These are phyloP conservation scores for Lymantria monacha DNA, from an alignment of 2,888 invertebrate species.

Conservation along the genomic window DNA sequence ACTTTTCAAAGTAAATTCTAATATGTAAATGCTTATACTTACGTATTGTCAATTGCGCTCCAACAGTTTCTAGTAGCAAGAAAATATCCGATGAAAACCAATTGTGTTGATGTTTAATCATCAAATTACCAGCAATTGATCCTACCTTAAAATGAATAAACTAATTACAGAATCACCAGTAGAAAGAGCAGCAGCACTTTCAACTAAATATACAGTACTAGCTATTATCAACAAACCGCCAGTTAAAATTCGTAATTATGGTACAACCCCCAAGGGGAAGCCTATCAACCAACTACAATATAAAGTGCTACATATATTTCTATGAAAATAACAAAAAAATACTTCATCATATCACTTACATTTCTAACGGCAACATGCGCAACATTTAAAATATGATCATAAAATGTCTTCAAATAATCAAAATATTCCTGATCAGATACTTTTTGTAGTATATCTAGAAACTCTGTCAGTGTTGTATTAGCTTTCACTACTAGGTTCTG, in stretches of 20 bases:
- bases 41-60: conserved; percentile 57
- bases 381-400: conserved; percentile 84
- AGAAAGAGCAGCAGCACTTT: too few species aligned
- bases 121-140: conserved; percentile 87
- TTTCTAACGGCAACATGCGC: conserved; percentile 87
- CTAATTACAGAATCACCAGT: too few species aligned
- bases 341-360: conserved; percentile 64
- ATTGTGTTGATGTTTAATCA: conserved; percentile 84
- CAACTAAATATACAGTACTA: too few species aligned
- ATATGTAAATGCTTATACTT: conserved; percentile 20
- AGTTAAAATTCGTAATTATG: too few species aligned
- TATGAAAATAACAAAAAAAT: not conserved
- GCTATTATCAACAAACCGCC: too few species aligned
- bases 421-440: conserved; percentile 60
- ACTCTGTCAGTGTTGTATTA: conserved; percentile 75
- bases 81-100: conserved; percentile 88
- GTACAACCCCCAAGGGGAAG: too few species aligned
- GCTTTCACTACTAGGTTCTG: conserved; percentile 78
- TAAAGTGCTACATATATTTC: too few species aligned
- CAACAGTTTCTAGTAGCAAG: conserved; percentile 67
- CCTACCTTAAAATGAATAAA: conserved; percentile 79
- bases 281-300: too few species aligned
- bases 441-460: conserved; percentile 66
- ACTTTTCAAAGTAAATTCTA: too few species aligned
- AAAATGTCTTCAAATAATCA: conserved; percentile 80